A percentile compares a stretch with the other conserved stretches of the same genome.
These are phyloP conservation scores for Limenitis arthemis DNA, from an alignment of 2,888 invertebrate species.

Conservation along the genomic window DNA sequence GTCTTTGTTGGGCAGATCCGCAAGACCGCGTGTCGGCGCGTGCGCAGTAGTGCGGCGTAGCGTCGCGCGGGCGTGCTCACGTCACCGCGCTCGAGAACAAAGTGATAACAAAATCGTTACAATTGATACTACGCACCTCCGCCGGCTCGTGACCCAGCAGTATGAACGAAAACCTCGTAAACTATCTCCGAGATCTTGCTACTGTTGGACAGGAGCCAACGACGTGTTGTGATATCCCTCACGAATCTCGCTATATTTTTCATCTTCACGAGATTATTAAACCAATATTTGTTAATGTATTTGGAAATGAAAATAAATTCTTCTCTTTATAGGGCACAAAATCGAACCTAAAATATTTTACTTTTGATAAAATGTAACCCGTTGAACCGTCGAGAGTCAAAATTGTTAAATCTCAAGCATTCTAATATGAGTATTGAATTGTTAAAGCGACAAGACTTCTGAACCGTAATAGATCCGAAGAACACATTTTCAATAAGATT, in stretches of 20 bases:
- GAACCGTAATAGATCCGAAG: too few species aligned
- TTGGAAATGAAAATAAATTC: too few species aligned
- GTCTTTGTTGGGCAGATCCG: slow-evolving; percentile 45
- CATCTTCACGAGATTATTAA: not conserved
- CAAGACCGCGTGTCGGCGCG: slow-evolving; percentile 34
- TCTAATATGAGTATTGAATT: too few species aligned
- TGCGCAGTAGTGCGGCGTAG: slow-evolving; percentile 25
- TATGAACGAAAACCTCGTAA: slow-evolving; percentile 38
- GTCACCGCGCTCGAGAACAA: slow-evolving; percentile 52
- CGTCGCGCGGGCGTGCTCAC: slow-evolving; percentile 41
- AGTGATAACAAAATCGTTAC: slow-evolving; percentile 61
- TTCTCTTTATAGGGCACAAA: too few species aligned
- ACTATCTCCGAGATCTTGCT: slow-evolving; percentile 35
- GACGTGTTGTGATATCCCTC: slow-evolving; percentile 4
- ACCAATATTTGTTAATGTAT: not conserved
- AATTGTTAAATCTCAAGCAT: too few species aligned
- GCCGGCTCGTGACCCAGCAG: slow-evolving; percentile 20
- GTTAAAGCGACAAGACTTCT: too few species aligned
- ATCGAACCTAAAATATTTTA: too few species aligned
- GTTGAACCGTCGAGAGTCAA: too few species aligned
- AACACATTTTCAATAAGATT: too few species aligned
- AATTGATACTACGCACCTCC: slow-evolving; percentile 48
- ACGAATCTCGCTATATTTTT: not conserved
- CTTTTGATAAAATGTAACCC: too few species aligned
- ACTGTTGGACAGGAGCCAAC: slow-evolving; percentile 19